Evolutionary conservation across 2,113 vertebrate species (phyloP).

Genomic region (Apteryx owenii): DNA sequence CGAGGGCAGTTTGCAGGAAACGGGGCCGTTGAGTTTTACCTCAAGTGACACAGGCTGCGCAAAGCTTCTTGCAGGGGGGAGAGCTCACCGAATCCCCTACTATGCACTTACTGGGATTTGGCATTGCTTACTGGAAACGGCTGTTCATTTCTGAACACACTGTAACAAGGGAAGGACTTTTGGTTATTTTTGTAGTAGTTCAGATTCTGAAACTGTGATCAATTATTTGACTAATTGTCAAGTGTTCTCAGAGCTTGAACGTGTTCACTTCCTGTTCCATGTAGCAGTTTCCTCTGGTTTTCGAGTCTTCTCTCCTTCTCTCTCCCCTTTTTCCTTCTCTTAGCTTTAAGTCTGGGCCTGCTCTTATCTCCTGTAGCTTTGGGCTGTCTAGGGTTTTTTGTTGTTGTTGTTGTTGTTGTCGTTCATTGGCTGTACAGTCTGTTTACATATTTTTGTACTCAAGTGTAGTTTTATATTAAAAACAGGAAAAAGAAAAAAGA

Average conservation of each 20-base stretch:
- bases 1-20: constrained; percentile 45
- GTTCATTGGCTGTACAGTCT: constrained; percentile 82
- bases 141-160: constrained; percentile 50
- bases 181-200: constrained; percentile 61
- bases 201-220: constrained; percentile 81
- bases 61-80: constrained; percentile 57
- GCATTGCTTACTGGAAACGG: constrained; percentile 70
- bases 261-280: constrained; percentile 31
- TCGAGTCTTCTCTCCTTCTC: neutral
- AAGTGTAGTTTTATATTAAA: constrained; percentile 85
- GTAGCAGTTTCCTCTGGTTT: constrained; percentile 45
- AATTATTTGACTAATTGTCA: constrained; percentile 66
- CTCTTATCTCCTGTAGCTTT: constrained; percentile 60
- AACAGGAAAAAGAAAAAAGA: constrained; percentile 67
- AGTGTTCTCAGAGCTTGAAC: constrained; percentile 73
- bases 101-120: constrained; percentile 78
- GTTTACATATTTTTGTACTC: constrained; percentile 88
- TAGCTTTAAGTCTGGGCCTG: constrained; percentile 62
- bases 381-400: constrained; percentile 49
- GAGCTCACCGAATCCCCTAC: constrained; percentile 73
- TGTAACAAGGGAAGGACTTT: constrained; percentile 73
- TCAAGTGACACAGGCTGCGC: constrained; percentile 69
- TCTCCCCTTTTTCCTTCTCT: constrained; percentile 32
- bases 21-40: constrained; percentile 71
- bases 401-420: constrained; percentile 54